These are phyloP conservation scores for Scolopax rusticola DNA, from an alignment of 2,797 vertebrate genomes.

Conservation along the genomic window DNA sequence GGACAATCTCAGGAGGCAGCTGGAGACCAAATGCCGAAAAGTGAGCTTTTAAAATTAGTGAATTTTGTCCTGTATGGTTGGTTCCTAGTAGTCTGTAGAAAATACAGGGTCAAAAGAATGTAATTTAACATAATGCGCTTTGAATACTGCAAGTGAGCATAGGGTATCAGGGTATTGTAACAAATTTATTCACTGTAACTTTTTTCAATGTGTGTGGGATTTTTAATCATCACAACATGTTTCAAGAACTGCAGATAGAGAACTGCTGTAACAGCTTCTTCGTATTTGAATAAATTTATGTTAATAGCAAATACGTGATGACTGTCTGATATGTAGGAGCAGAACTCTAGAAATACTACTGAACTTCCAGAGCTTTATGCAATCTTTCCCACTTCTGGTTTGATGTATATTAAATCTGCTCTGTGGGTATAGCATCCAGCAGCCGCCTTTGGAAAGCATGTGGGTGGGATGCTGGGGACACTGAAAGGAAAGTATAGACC, in stretches of 20 bases:
- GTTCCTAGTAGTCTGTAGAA: not conserved
- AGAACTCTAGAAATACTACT: conserved; percentile 34
- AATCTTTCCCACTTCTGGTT: not conserved
- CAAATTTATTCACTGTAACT: conserved; percentile 19
- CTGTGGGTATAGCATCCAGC: not conserved
- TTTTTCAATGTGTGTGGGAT: not conserved
- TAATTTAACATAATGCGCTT: not conserved
- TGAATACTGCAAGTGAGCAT: not conserved
- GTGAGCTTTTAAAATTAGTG: not conserved
- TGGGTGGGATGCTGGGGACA: not conserved
- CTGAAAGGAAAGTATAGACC: not conserved
- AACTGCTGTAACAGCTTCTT: conserved; percentile 32
- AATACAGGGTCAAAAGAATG: not conserved
- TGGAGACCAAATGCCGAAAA: not conserved
- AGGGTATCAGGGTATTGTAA: not conserved
- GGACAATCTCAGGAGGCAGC: not conserved
- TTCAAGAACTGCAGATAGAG: conserved; percentile 14
- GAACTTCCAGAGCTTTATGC: not conserved
- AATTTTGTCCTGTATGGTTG: not conserved
- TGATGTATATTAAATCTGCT: not conserved
- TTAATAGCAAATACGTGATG: conserved; percentile 32
- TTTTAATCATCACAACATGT: conserved; percentile 26
- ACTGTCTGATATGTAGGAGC: not conserved
- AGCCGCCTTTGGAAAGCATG: not conserved
- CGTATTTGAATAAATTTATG: conserved; percentile 25